Evolutionary conservation across 2,797 vertebrate genomes (phyloP), one percentile per base, ranked within the genome.

Genomic region (Oophaga sylvatica): DNA sequence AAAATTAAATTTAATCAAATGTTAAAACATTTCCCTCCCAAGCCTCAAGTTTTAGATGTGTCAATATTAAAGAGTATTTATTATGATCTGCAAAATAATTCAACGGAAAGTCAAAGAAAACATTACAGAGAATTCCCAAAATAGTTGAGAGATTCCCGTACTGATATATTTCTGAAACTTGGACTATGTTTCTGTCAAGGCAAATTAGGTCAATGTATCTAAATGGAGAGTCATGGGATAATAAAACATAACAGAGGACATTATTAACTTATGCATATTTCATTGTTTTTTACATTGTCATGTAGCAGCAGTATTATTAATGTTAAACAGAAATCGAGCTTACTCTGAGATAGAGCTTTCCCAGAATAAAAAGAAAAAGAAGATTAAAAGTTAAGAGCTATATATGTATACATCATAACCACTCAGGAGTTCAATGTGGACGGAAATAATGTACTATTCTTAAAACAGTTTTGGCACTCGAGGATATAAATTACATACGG

Each of bases 221-320:
- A 93, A 93, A 93, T 78, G 75, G 2, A 85, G 90, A 92, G 87
- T 92, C 91, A 86, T 90, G 91, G 93, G 91, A 94, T 91, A 90
- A 93, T 87, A 88, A 94, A 92, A 93, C 84, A 89, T 91, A 92
- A 92, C 92, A 91, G 90, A 92, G 83, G 70, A 91, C 85, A 83
- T 93, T 94, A 92, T 92, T 92, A 94, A 92, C 88, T 91, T 90
- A 91, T 93, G 93, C 94, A 91, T 92, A 92, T 91, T 93, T 91
- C 41, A 73, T 92, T 95, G 91, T 91, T 93, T 94, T 93, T 86
- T 91, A 92, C 68, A 48, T 90, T 93, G 94, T 91, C 91, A 93
- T 93, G 93, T 93, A 93, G 91, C 91, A 94, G 92, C 93, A 93
- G 92, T 91, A 93, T 93, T 90, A 84, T 91, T 92, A 93, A 93